A percentile compares a stretch with the other conserved stretches of the same genome.
Conservation (phyloP, 2,113 vertebrate species). For the Gymnobelideus leadbeateri region DNA sequence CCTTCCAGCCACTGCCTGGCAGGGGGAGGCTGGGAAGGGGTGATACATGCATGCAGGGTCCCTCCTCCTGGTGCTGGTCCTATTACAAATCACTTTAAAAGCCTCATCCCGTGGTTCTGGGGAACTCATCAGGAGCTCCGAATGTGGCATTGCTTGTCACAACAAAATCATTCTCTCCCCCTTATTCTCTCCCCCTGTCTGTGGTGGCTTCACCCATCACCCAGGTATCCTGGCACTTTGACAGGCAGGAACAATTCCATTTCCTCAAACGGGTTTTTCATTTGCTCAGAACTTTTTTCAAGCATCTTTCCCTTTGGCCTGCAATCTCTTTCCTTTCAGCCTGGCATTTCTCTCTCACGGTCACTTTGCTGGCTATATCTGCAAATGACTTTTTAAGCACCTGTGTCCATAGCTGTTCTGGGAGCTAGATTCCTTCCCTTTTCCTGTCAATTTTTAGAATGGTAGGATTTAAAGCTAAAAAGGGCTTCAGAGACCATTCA, state of each 20-base stretch:
- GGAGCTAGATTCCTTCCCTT: not conserved
- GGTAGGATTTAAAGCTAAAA: not conserved
- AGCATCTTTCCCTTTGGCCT: not conserved
- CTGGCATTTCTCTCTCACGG: not conserved
- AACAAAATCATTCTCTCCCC: not conserved
- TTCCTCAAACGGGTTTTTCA: not conserved
- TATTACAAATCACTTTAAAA: not conserved
- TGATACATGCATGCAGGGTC: fast-evolving
- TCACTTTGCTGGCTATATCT: not conserved
- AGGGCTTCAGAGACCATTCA: not conserved
- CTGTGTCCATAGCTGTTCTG: slow-evolving; percentile 28
- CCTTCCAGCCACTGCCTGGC: not conserved
- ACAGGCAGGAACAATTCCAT: not conserved
- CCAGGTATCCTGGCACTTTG: not conserved
- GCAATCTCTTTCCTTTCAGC: not conserved
- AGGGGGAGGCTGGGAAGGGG: not conserved
- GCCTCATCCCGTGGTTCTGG: not conserved
- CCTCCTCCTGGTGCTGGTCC: not conserved
- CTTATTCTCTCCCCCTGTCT: not conserved
- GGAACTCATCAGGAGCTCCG: not conserved
- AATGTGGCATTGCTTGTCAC: not conserved
- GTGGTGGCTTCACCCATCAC: not conserved
- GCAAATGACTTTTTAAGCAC: not conserved
- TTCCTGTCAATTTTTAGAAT: not conserved
- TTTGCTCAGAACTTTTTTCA: not conserved